Evolutionary conservation across 2,888 invertebrate genomes (phyloP), one percentile per base, ranked within the genome.

Genomic region (Xestoiulus laeticollis): DNA sequence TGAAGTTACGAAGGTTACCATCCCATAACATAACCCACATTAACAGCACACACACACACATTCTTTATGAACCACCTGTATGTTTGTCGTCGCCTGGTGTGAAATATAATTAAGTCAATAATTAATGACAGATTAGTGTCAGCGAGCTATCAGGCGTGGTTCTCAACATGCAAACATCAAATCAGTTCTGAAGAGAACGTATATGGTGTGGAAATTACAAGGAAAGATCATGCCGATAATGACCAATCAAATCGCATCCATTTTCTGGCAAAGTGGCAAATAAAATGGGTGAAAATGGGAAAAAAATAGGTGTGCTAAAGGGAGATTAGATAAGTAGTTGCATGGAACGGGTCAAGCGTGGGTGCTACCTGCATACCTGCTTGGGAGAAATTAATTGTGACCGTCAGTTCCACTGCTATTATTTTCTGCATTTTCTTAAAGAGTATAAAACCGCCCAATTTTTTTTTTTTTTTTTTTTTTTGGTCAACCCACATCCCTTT

Each of bases 381-480:
- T 33, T 16, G 84, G 22, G 44, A 85, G 85, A 43, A 43, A 38
- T 85, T 85, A 85, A 85, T 85, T 85, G 85, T 44, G 85, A 85
- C 44, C 85, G 44, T 44, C 85, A 85, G n/a, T 43, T n/a, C 44
- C 85, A 43, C 22, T 19, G 44, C 85, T 85, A 85, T 85, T 85
- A 85, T 85, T 85, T 85, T 85, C 85, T 38, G 78, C 78, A 78
- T 30, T 78, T 78, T 78, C 78, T 78, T 78, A 78, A 78, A 12
- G 10, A 2, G 14, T 30, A 78, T 30, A 78, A 78, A 78, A 78
- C 78, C 78, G 30, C 78, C 78, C 78, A 30, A 30, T 0, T 16
- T 16, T 48, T 48, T 38, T 59, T 59, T 78, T 78, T 0, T 16
- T 16, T 48, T 48, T 38, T 59, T 59, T 78, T 78, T 30, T 78